phyloP scores from a whole-genome alignment of 2,797 vertebrate species.

The Centropyge bicolor region DNA sequence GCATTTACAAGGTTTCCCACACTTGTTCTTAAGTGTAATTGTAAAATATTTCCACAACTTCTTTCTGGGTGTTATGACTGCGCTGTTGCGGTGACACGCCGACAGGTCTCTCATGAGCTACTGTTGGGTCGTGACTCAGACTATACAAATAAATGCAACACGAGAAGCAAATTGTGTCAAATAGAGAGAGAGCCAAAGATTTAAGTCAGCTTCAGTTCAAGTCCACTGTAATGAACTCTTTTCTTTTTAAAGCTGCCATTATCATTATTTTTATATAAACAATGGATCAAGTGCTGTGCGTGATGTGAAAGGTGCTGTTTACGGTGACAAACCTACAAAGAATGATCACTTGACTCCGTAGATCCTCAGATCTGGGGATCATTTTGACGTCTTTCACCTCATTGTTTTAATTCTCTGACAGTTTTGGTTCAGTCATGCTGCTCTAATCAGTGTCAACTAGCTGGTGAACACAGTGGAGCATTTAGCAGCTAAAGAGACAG shows the following conservation, averaged over 20 bases:
- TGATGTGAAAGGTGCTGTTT: neutral
- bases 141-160: conserved; percentile 76
- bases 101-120: neutral
- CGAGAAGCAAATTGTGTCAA: conserved; percentile 88
- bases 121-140: conserved; percentile 23
- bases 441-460: neutral
- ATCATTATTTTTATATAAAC: neutral
- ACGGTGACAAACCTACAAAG: neutral
- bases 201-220: conserved; percentile 66
- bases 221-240: neutral
- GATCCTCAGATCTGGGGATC: neutral
- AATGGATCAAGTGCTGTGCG: neutral
- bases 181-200: conserved; percentile 89
- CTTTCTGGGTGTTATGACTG: neutral
- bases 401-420: conserved; percentile 17
- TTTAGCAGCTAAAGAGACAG: conserved; percentile 1
- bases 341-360: neutral
- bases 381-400: neutral
- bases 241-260: neutral
- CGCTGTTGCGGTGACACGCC: neutral
- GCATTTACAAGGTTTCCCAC: neutral
- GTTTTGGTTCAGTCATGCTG: conserved; percentile 1
- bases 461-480: neutral
- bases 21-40: conserved; percentile 1
- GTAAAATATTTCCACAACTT: conserved; percentile 19